phyloP scores from a whole-genome alignment of 2,797 vertebrate species.

The Mormyrops attenuatus region DNA sequence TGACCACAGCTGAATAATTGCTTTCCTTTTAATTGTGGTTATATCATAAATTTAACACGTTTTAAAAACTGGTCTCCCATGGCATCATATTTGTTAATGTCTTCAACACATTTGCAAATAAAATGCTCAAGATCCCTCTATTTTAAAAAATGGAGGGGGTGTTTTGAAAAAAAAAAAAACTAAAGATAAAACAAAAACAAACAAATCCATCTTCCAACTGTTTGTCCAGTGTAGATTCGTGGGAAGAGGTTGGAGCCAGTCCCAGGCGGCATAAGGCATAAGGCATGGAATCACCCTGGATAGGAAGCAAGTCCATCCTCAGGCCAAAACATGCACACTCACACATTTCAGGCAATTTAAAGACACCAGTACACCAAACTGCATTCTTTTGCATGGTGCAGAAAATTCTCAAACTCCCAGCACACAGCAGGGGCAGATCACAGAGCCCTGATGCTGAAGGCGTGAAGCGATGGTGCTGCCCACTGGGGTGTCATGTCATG shows the following conservation, averaged over 20 bases:
- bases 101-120: neutral
- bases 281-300: neutral
- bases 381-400: neutral
- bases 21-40: conserved; percentile 32
- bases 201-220: neutral
- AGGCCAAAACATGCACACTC: neutral
- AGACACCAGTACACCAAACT: neutral
- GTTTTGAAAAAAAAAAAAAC: neutral
- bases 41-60: conserved; percentile 29
- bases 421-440: neutral
- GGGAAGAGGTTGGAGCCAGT: neutral
- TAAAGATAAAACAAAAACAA: neutral
- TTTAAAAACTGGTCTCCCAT: conserved; percentile 2
- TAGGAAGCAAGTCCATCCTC: neutral
- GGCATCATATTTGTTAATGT: neutral
- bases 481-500: neutral
- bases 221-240: neutral
- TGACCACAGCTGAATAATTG: conserved; percentile 33
- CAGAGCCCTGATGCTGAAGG: neutral
- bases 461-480: neutral
- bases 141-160: too few species aligned
- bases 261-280: neutral
- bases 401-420: neutral
- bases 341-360: neutral
- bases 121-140: neutral